A percentile compares a stretch with the other conserved stretches of the same genome.
phyloP scores from a whole-genome alignment of 2,113 vertebrate species.

The Pimephales promelas region DNA sequence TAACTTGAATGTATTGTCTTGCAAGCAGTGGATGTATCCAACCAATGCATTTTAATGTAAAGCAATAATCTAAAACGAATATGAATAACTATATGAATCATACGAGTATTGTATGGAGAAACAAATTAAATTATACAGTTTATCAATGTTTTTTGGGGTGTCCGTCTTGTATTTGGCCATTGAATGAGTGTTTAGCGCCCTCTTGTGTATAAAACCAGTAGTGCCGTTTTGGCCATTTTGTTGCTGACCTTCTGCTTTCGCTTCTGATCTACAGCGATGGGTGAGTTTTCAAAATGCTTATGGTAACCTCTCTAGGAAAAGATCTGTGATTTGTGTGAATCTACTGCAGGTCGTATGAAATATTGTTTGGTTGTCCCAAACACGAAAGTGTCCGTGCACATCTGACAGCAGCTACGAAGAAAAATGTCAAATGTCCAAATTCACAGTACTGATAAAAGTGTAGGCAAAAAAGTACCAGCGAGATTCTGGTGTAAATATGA shows the following conservation, averaged over 20 bases:
- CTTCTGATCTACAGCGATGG: neutral
- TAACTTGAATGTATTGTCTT: conserved; percentile 71
- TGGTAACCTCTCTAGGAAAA: neutral
- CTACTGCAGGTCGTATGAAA: neutral
- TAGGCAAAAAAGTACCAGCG: too few species aligned
- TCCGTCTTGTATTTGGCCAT: neutral
- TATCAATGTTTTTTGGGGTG: conserved; percentile 39
- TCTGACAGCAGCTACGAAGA: neutral
- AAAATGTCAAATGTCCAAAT: too few species aligned
- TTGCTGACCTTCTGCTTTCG: neutral
- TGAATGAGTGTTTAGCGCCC: neutral
- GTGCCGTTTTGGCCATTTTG: conserved; percentile 13
- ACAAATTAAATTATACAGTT: conserved; percentile 53
- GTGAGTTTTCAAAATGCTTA: neutral
- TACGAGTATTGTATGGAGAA: conserved; percentile 49
- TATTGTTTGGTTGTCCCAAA: neutral
- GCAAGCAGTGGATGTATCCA: conserved; percentile 64
- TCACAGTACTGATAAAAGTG: too few species aligned
- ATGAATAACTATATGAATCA: conserved; percentile 53
- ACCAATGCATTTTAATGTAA: conserved; percentile 68
- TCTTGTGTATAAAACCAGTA: neutral
- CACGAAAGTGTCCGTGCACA: neutral
- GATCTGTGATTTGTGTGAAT: neutral
- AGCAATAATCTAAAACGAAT: conserved; percentile 64
- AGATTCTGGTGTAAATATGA: too few species aligned